Percentiles rank a stretch among this genome's conserved stretches.
phyloP scores from a whole-genome alignment of 2,113 vertebrate genomes.

The Brachirus orientalis region DNA sequence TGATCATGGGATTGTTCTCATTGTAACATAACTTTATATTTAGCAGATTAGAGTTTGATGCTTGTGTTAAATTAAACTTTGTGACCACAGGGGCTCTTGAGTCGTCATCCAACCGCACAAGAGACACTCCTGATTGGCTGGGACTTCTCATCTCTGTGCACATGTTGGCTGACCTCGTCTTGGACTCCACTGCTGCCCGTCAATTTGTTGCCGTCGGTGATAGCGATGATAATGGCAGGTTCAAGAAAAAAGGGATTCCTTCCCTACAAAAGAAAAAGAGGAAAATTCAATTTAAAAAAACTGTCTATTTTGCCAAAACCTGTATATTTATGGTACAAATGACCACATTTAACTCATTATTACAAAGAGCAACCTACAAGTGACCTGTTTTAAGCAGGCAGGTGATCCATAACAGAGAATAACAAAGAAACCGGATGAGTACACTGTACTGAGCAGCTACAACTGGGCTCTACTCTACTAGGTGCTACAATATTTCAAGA shows the following conservation, averaged over 20 bases:
- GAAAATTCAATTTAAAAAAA: background rate
- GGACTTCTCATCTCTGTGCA: background rate
- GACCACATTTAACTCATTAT: background rate
- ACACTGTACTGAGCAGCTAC: background rate
- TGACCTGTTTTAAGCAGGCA: conserved; percentile 29
- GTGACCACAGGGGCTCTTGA: background rate
- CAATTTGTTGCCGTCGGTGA: conserved; percentile 94
- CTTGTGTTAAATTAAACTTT: conserved; percentile 25
- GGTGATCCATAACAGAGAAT: conserved; percentile 10
- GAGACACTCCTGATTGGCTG: conserved; percentile 6
- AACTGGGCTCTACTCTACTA: conserved; percentile 14
- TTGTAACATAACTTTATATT: background rate
- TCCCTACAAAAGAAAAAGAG: conserved; percentile 77
- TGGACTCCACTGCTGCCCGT: conserved; percentile 90
- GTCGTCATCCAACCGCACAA: conserved; percentile 1
- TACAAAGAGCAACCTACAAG: conserved; percentile 16
- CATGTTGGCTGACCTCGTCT: conserved; percentile 87
- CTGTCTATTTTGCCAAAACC: too few relatives aligned
- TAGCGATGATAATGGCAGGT: conserved; percentile 92
- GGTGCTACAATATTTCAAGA: conserved; percentile 42
- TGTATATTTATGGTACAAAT: too few relatives aligned
- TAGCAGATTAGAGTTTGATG: background rate
- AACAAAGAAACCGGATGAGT: conserved; percentile 21
- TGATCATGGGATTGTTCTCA: background rate
- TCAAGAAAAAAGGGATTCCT: conserved; percentile 95